A percentile compares a stretch with the other conserved stretches of the same genome.
phyloP scores from a whole-genome alignment of 1,140 invertebrate genomes.

The Agrypnia vestita region DNA sequence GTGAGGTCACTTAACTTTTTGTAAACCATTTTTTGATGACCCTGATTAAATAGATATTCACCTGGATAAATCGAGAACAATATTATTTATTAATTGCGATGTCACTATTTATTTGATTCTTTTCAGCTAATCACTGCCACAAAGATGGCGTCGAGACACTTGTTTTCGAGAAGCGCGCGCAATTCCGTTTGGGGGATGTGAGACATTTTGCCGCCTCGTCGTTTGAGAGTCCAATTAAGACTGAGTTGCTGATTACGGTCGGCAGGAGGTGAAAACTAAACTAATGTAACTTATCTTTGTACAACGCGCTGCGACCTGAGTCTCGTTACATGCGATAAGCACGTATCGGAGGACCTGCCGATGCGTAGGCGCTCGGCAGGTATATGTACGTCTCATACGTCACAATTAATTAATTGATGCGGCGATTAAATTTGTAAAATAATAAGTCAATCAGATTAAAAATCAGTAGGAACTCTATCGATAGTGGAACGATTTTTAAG shows the following conservation, averaged over 20 bases:
- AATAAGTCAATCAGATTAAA: too few relatives aligned
- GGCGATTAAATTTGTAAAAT: too few relatives aligned
- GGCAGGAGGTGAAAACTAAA: too few relatives aligned
- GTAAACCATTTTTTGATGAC: constrained; percentile 53
- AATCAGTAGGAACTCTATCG: too few relatives aligned
- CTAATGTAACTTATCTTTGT: neutral
- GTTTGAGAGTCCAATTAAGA: neutral
- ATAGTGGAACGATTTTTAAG: too few relatives aligned
- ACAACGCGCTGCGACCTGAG: too few relatives aligned
- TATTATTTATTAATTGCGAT: neutral
- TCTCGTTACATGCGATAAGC: too few relatives aligned
- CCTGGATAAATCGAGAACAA: constrained; percentile 7
- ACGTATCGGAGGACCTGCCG: too few relatives aligned
- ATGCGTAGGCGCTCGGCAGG: too few relatives aligned
- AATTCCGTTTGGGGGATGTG: neutral
- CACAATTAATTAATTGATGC: neutral
- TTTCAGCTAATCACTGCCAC: neutral
- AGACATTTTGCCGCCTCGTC: constrained; percentile 5
- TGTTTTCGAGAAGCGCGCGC: neutral
- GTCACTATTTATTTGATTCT: neutral
- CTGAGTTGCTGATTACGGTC: constrained; percentile 1
- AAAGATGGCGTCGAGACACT: neutral
- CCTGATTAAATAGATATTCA: constrained; percentile 43
- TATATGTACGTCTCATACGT: neutral
- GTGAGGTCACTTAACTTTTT: constrained; percentile 52